Evolutionary conservation across 2,888 invertebrate species (phyloP).

Genomic region (Nomada lathburiana): DNA sequence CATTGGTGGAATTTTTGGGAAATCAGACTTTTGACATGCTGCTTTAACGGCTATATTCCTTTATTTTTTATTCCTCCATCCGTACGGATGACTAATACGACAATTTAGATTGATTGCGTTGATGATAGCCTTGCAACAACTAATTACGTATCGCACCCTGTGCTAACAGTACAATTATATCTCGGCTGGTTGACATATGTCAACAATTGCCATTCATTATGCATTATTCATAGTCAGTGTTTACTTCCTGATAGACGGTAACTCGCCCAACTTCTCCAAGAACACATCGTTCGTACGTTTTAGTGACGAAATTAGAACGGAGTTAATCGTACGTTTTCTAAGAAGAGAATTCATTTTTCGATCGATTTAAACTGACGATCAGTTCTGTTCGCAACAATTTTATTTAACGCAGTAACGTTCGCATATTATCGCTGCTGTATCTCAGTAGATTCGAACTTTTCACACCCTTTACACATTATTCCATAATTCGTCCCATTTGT

Average conservation of each 20-base stretch:
- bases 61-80: neutral
- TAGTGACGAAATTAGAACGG: neutral
- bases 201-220: conserved; percentile 32
- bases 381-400: neutral
- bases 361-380: neutral
- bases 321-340: neutral
- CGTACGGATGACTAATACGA: neutral
- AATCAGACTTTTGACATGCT: neutral
- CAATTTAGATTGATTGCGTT: conserved; percentile 22
- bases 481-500: too few species aligned
- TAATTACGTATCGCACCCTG: conserved; percentile 30
- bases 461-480: neutral
- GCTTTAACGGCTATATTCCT: neutral
- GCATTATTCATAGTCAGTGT: conserved; percentile 19
- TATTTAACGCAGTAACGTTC: neutral
- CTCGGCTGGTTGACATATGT: conserved; percentile 22
- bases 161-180: conserved; percentile 31
- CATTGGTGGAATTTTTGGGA: neutral
- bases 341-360: neutral
- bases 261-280: conserved; percentile 10
- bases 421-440: neutral
- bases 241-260: conserved; percentile 28
- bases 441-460: too few species aligned
- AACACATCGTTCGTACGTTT: conserved; percentile 14
- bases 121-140: conserved; percentile 20